A percentile compares a stretch with the other conserved stretches of the same genome.
phyloP scores from a whole-genome alignment of 2,888 invertebrate genomes.

The Cistogaster globosa region DNA sequence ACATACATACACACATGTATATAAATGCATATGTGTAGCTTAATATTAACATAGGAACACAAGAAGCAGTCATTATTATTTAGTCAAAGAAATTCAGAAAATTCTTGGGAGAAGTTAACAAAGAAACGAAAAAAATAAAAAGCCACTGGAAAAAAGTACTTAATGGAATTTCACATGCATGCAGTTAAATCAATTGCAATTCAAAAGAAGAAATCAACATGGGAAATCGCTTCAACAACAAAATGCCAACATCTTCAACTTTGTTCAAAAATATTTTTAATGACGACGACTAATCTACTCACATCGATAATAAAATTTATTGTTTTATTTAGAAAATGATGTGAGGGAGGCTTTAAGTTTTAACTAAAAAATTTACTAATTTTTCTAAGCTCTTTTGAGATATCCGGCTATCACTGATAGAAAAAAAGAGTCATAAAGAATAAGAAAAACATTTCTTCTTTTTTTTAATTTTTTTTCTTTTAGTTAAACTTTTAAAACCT shows the following conservation, averaged over 20 bases:
- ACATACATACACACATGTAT: background rate
- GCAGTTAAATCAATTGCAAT: background rate
- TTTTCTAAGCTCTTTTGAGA: too few species aligned
- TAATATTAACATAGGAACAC: background rate
- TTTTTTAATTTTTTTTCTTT: too few species aligned
- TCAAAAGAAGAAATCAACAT: slow-evolving; percentile 45
- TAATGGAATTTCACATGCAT: slow-evolving; percentile 56
- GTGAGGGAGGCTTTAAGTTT: too few species aligned
- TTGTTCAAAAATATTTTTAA: slow-evolving; percentile 28
- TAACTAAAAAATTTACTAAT: too few species aligned
- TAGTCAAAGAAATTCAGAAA: slow-evolving; percentile 22
- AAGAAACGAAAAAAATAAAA: slow-evolving; percentile 2
- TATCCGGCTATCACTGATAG: too few species aligned
- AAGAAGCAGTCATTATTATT: slow-evolving; percentile 37
- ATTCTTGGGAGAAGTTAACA: slow-evolving; percentile 50
- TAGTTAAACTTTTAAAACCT: too few species aligned
- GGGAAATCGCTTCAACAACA: slow-evolving; percentile 55
- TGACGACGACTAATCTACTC: background rate
- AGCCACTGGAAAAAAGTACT: slow-evolving; percentile 20
- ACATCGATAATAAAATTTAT: background rate
- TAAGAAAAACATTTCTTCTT: too few species aligned
- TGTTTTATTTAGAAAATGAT: too few species aligned
- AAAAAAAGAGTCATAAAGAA: too few species aligned
- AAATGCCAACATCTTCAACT: slow-evolving; percentile 47
- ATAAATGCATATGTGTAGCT: background rate